phyloP scores from a whole-genome alignment of 2,888 invertebrate species.

The Slavum lentiscoides region DNA sequence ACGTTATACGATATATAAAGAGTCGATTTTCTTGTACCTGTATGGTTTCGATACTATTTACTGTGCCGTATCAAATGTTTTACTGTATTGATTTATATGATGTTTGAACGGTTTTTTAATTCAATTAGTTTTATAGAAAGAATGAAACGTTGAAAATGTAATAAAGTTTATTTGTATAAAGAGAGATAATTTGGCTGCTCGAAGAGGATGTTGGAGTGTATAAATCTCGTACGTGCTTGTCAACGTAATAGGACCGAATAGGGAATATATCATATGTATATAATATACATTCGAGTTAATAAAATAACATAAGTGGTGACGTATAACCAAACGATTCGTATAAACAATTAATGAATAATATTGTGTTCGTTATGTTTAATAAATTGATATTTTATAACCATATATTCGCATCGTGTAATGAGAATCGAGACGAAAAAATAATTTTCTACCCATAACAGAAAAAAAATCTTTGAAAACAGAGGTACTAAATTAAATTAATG shows the following conservation, averaged over 20 bases:
- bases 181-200: background rate
- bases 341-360: too few species aligned
- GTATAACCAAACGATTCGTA: too few species aligned
- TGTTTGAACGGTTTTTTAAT: background rate
- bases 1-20: background rate
- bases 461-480: too few species aligned
- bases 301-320: background rate
- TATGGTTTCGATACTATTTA: background rate
- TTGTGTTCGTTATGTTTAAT: too few species aligned
- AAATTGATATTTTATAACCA: too few species aligned
- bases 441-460: too few species aligned
- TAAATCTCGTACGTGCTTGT: background rate
- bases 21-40: background rate
- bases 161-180: background rate
- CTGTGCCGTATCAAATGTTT: background rate
- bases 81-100: slow-evolving; percentile 1
- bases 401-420: too few species aligned
- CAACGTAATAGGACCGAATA: background rate
- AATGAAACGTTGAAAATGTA: background rate
- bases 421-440: too few species aligned
- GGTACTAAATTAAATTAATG: background rate
- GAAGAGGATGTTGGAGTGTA: background rate
- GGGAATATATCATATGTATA: background rate
- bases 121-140: background rate
- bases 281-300: background rate